Evolutionary conservation across 2,113 vertebrate genomes (phyloP).

Genomic region (Bos taurus): ARS-UCD2.0 NC_037352.1:34147501-34148000

Average conservation of each 20-base stretch:
- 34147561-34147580: not conserved
- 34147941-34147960: not conserved
- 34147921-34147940: not conserved
- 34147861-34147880: not conserved
- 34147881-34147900: not conserved
- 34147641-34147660: not conserved
- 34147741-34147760: not conserved
- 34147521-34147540: not conserved
- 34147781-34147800: not conserved
- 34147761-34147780: not conserved
- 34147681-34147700: not conserved
- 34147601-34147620: not conserved
- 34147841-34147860: not conserved
- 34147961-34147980: not conserved
- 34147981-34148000: not conserved
- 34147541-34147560: not conserved
- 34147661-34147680: not conserved
- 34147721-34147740: not conserved
- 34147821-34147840: not conserved
- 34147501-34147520: not conserved
- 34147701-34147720: not conserved
- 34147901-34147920: not conserved
- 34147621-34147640: not conserved
- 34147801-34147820: not conserved
- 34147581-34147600: too few relatives aligned